These are phyloP conservation scores for Protonibea diacanthus DNA, from an alignment of 2,797 vertebrate species.

Conservation along the genomic window DNA sequence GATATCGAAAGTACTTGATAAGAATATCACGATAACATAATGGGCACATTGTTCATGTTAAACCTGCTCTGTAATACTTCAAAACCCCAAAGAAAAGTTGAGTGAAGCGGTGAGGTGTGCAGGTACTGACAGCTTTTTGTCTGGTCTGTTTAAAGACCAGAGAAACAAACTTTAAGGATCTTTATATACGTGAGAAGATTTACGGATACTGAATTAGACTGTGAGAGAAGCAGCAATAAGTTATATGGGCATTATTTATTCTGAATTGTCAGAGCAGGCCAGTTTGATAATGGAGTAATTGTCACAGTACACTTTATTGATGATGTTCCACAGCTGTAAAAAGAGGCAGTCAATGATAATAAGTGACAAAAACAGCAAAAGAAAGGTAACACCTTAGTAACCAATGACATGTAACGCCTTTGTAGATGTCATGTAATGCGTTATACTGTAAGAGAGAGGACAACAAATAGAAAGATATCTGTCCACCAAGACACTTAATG, in stretches of 20 bases:
- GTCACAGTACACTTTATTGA: constrained; percentile 51
- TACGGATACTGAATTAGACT: not conserved
- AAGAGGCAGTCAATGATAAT: not conserved
- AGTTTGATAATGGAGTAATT: constrained; percentile 43
- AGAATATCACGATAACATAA: not conserved
- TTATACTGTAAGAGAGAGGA: constrained; percentile 72
- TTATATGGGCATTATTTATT: constrained; percentile 33
- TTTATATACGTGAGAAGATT: constrained; percentile 46
- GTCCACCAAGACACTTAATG: constrained; percentile 80
- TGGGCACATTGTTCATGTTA: not conserved
- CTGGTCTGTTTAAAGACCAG: constrained; percentile 26
- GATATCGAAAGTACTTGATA: constrained; percentile 45
- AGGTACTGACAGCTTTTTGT: constrained; percentile 42
- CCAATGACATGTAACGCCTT: no score
- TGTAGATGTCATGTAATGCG: constrained; percentile 53
- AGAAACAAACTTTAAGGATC: constrained; percentile 50
- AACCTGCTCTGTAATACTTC: constrained; percentile 2
- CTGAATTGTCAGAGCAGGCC: constrained; percentile 48
- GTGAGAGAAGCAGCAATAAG: not conserved
- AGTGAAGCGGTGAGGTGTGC: constrained; percentile 18
- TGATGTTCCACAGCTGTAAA: constrained; percentile 43
- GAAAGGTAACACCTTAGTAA: no score
- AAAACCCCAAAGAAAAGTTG: not conserved
- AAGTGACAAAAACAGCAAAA: not conserved
- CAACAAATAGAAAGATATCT: constrained; percentile 71